Base-by-base conservation (phyloP, 2,888 invertebrate genomes). In the Calliscelio sp. region DNA sequence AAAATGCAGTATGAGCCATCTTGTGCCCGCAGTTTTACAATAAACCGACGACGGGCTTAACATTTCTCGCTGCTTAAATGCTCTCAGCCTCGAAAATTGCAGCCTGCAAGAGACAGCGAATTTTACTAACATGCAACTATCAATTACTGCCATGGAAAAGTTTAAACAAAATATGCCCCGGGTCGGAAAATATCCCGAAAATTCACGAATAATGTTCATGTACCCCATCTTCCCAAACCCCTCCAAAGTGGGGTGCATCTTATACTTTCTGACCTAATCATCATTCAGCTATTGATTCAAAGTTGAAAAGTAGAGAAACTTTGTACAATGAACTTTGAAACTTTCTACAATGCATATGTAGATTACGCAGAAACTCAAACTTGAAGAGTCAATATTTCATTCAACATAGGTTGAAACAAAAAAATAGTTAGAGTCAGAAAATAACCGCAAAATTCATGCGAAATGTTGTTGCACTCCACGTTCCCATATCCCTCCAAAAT, bases 371-470 rank as follows among this genome's bases (percentile, higher is more conserved):
- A 57, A 73, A 66, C 78, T 68, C 70, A 78, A 75, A 78, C 78
- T 82, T 78, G 38, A 78, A 74, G 82, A 83, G 82, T 78, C 68
- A 78, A 83, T 79, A 83, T 78, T 73, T 73, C 83, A 83, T 83
- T 83, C n/a, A n/a, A n/a, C n/a, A n/a, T n/a, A n/a, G n/a, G n/a
- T n/a, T n/a, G n/a, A n/a, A n/a, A n/a, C n/a, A n/a, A n/a, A n/a
- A n/a, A n/a, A n/a, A n/a, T n/a, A n/a, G n/a, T n/a, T n/a, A n/a
- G n/a, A n/a, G n/a, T n/a, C n/a, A n/a, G n/a, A n/a, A n/a, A n/a
- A n/a, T n/a, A n/a, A n/a, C n/a, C n/a, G n/a, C n/a, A n/a, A n/a
- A n/a, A n/a, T n/a, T n/a, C n/a, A n/a, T n/a, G n/a, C n/a, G n/a
- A n/a, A n/a, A n/a, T n/a, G n/a, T n/a, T n/a, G n/a, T n/a, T n/a